Percentiles rank a stretch among this genome's conserved stretches.
phyloP scores from a whole-genome alignment of 2,113 vertebrate genomes.

The Marcusenius ussheri region DNA sequence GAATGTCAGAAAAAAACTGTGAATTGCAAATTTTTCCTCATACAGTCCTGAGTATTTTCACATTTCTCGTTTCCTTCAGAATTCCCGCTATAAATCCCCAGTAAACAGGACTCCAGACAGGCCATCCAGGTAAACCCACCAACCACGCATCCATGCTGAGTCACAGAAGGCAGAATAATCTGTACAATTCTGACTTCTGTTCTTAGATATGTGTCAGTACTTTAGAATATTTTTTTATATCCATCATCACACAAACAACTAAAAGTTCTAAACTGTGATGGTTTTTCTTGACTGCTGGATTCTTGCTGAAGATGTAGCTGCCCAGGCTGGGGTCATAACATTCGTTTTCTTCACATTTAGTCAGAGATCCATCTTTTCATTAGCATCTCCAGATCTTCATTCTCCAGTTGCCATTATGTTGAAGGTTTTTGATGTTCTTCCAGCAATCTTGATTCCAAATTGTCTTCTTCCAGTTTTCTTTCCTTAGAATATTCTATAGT shows the following conservation, averaged over 20 bases:
- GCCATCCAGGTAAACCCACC: constrained; percentile 33
- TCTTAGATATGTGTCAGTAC: background rate
- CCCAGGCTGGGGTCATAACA: background rate
- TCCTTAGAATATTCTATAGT: background rate
- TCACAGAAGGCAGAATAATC: background rate
- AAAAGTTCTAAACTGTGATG: background rate
- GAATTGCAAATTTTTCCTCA: background rate
- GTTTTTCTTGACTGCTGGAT: background rate
- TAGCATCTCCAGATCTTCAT: background rate
- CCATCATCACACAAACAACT: background rate
- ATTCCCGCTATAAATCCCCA: constrained; percentile 27
- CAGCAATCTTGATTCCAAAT: background rate
- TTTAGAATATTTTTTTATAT: background rate
- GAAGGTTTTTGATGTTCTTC: background rate
- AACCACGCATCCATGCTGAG: background rate
- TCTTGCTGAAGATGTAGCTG: background rate
- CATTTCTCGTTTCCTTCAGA: constrained; percentile 33
- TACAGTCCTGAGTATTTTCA: constrained; percentile 15
- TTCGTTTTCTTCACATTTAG: background rate
- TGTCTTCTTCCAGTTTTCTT: background rate
- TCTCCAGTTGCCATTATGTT: background rate
- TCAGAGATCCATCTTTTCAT: background rate
- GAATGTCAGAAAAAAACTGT: background rate
- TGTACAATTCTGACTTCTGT: background rate
- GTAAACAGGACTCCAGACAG: constrained; percentile 32